Evolutionary conservation across 2,888 invertebrate species (phyloP), one percentile per base, ranked within the genome.

Genomic region (Lithodes maja): DNA sequence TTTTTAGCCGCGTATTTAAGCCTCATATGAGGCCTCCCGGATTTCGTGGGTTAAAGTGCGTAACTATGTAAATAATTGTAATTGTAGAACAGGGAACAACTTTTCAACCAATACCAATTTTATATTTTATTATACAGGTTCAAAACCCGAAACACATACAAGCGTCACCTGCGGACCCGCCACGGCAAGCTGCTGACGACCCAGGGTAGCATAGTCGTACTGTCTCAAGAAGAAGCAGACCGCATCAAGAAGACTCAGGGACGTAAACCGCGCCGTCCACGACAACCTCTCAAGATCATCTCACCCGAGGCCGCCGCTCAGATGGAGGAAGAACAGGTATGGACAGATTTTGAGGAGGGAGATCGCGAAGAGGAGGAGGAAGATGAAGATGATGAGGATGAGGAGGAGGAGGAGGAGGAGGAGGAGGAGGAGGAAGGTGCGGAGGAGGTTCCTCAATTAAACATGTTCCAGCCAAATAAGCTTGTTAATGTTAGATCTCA

Each of bases 121-220:
- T 33, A 33, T 33, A 33, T 5, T 49, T 17, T 9, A 79, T 68
- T 53, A 61, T 54, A 9, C 90, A 94, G 95, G 92, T 95, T 95
- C 92, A 95, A 95, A 93, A 95, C 95, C 0, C 93, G 95, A 55
- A 95, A 95, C 92, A 95, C 95, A 0, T 95, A 95, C 93, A 95
- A 95, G 92, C 94, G 95, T 1, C 95, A 95, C 92, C 93, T 95
- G 89, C 94, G 94, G 92, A 95, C 95, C 2, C 93, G 95, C 1
- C 95, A 95, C 92, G 94, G 95, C 3, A 95, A 95, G 93, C 94
- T 95, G 52, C 93, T 95, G 53, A 95, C 95, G 2, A 94, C 88
- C 2, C 88, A 85, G 75, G 91, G 91, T 12, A 81, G 84, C 53
- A 90, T 90, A 55, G 83, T 90, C 61, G 88, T 87, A n/a, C 87